Evolutionary conservation across 2,113 vertebrate species (phyloP), one percentile per base, ranked within the genome.

Genomic region (Proterorhinus semilunaris): DNA sequence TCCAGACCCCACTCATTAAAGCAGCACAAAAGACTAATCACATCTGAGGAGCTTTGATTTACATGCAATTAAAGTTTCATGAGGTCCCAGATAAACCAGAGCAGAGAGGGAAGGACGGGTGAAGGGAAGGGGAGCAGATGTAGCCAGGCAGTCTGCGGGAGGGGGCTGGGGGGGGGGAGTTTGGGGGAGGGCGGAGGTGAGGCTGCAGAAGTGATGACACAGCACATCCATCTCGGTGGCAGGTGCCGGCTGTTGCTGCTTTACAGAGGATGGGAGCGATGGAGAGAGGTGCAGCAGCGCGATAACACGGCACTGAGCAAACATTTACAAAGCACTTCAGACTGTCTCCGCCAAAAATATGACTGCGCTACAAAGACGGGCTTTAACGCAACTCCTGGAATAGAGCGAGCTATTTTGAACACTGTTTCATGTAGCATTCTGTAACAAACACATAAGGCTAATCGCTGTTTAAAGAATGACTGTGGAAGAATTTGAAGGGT

Each of bases 51-150:
- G 67, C 83, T 85, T 89, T 88, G 89, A 89, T 89, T 87, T 87
- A 87, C 89, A 88, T 87, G 83, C 85, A 89, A 88, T 90, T 90
- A 86, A 89, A 89, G 84, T 86, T 90, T 85, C 86, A 88, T 86
- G 78, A 72, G 83, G 79, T 77, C 74, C 75, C 65, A 85, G 83
- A 87, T 81, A 87, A 85, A 87, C 71, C 66, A 71, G 47, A 65
- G 49, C n/a, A 71, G 57, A 59, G 71, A 57, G 47, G 17, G 47
- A 21, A 59, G 1, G 21, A 42, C 13, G 52, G 11, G 53, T 50
- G 68, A 10, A 58, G 66, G 63, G n/a, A 21, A 63, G 64, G 68
- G 7, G 75, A 78, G 74, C 69, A 73, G 79, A 65, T 72, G 69
- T 68, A 57, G 65, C 49, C n/a, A 44, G 36, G 47, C 17, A 11